phyloP scores from a whole-genome alignment of 1,140 invertebrate species.

The Hermatobates lingyangjiaoensis region DNA sequence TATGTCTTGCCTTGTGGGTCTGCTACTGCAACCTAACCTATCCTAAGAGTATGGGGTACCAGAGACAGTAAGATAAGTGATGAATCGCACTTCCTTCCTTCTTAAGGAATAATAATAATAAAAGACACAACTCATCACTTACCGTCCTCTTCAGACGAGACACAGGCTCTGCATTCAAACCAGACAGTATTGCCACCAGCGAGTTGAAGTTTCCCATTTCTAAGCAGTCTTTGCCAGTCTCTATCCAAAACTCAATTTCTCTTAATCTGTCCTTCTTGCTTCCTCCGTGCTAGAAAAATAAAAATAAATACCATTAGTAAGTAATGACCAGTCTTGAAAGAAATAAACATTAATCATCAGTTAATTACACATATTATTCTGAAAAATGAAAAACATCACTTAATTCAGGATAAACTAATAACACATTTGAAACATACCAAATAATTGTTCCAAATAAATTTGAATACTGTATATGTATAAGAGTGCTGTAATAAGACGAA shows the following conservation, averaged over 20 bases:
- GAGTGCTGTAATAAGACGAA: too few species aligned
- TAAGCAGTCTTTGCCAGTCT: slow-evolving; percentile 84
- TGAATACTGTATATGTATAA: too few species aligned
- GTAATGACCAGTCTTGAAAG: neutral
- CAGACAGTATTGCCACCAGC: slow-evolving; percentile 88
- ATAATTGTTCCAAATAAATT: too few species aligned
- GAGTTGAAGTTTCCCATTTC: slow-evolving; percentile 96
- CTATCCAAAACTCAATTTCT: slow-evolving; percentile 86
- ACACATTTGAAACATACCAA: too few species aligned
- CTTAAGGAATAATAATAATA: too few species aligned
- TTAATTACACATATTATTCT: neutral
- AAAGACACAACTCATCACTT: slow-evolving; percentile 23
- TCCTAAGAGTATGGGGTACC: too few species aligned
- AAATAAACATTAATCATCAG: neutral
- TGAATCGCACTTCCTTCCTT: too few species aligned
- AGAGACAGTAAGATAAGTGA: too few species aligned
- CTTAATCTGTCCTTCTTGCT: slow-evolving; percentile 69
- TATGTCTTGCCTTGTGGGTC: too few species aligned
- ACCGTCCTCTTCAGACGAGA: slow-evolving; percentile 84
- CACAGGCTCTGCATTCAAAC: slow-evolving; percentile 79
- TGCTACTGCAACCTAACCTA: too few species aligned
- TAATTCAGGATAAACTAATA: too few species aligned
- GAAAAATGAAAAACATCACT: too few species aligned
- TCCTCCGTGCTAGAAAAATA: slow-evolving; percentile 50
- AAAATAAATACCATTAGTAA: neutral